A percentile compares a stretch with the other conserved stretches of the same genome.
These are phyloP conservation scores for Tetropium fuscum DNA, from an alignment of 2,888 invertebrate species.

Conservation along the genomic window DNA sequence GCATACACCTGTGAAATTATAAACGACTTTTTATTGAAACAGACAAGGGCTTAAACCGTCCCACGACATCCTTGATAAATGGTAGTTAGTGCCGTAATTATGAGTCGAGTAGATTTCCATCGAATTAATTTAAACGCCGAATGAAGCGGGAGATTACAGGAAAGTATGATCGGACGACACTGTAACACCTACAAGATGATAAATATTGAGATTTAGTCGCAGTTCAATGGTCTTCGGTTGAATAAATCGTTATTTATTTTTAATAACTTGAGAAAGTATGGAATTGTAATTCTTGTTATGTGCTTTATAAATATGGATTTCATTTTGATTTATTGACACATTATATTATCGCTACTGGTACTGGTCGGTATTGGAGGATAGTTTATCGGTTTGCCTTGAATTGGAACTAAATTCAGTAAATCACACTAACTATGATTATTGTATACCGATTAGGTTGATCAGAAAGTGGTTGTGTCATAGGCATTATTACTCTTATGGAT, in stretches of 20 bases:
- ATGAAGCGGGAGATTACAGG: conserved; percentile 5
- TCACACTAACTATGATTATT: too few relatives aligned
- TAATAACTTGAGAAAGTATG: conserved; percentile 30
- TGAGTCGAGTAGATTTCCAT: conserved; percentile 2
- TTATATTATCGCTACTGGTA: background rate
- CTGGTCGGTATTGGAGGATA: background rate
- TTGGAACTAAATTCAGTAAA: too few relatives aligned
- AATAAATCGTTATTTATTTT: conserved; percentile 14
- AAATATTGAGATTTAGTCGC: conserved; percentile 15
- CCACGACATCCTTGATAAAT: conserved; percentile 18
- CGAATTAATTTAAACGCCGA: conserved; percentile 5
- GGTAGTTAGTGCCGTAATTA: conserved; percentile 14
- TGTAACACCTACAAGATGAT: conserved; percentile 12
- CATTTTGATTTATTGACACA: conserved; percentile 46
- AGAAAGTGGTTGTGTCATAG: background rate
- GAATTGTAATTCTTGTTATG: conserved; percentile 47
- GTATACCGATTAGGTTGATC: background rate
- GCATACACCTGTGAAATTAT: conserved; percentile 42
- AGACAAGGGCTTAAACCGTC: background rate
- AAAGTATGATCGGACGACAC: background rate
- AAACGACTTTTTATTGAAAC: conserved; percentile 31
- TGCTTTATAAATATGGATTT: conserved; percentile 52
- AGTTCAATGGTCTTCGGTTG: conserved; percentile 4
- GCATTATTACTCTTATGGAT: too few relatives aligned
- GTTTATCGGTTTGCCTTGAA: background rate